phyloP scores from a whole-genome alignment of 2,113 vertebrate genomes.

The Nymphicus hollandicus region DNA sequence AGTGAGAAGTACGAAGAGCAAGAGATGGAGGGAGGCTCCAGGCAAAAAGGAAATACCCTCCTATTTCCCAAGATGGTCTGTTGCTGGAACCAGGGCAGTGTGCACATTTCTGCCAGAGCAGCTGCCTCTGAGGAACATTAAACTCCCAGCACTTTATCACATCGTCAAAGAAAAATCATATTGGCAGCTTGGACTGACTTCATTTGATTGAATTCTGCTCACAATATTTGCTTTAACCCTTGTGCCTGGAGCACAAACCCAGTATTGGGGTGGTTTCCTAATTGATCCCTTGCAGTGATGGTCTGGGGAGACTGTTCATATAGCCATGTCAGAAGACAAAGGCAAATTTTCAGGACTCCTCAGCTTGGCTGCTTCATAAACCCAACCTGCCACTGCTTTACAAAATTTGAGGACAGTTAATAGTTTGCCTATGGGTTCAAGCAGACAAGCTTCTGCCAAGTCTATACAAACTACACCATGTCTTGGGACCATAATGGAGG shows the following conservation, averaged over 20 bases:
- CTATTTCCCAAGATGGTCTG: not conserved
- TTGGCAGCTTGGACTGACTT: not conserved
- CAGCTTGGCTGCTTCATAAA: not conserved
- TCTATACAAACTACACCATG: not conserved
- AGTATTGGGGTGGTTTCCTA: not conserved
- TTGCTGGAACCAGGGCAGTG: not conserved
- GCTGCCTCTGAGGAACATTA: not conserved
- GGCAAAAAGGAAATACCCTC: not conserved
- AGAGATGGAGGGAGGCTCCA: not conserved
- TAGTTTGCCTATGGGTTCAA: not conserved
- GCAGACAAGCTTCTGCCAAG: not conserved
- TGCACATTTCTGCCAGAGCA: not conserved
- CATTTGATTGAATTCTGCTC: not conserved
- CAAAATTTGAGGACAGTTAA: not conserved
- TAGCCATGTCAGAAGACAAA: not conserved
- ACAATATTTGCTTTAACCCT: not conserved
- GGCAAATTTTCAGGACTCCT: not conserved
- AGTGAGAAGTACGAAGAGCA: rapidly evolving
- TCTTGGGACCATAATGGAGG: not conserved
- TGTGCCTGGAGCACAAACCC: not conserved
- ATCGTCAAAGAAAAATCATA: not conserved
- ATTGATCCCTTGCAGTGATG: not conserved
- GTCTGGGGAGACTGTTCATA: not conserved
- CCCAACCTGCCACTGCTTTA: not conserved
- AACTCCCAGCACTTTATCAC: not conserved